A percentile compares a stretch with the other conserved stretches of the same genome.
Evolutionary conservation across 2,113 vertebrate species (phyloP).

Genomic region (Diphyllodes magnificus): DNA sequence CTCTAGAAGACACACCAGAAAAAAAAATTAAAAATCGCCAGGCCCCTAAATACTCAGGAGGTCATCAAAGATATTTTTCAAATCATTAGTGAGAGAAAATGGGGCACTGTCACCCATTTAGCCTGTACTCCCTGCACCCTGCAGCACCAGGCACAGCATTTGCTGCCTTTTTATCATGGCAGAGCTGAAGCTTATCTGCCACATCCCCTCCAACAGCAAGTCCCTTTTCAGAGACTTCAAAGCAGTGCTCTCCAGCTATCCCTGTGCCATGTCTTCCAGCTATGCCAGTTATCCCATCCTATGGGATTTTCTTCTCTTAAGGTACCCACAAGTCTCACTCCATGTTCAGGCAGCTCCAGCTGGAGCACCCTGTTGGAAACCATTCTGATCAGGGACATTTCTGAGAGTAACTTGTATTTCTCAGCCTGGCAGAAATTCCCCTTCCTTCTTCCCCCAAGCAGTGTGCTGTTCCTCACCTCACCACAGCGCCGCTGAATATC

Average conservation of each 20-base stretch:
- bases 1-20: constrained; percentile 74
- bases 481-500: constrained; percentile 95
- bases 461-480: constrained; percentile 78
- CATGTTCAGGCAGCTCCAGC: neutral
- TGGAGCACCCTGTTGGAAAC: neutral
- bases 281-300: neutral
- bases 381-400: neutral
- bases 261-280: neutral
- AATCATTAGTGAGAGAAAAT: neutral
- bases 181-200: neutral
- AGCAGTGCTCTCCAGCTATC: neutral
- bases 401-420: neutral
- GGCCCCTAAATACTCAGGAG: neutral
- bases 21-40: neutral
- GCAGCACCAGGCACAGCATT: neutral
- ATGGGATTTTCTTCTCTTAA: neutral
- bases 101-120: neutral
- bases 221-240: neutral
- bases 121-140: neutral
- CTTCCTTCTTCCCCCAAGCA: neutral
- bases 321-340: neutral
- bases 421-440: neutral
- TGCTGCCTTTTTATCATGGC: neutral
- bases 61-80: neutral
- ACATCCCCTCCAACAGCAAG: neutral